Evolutionary conservation across 2,888 invertebrate species (phyloP), one percentile per base, ranked within the genome.

Genomic region (Hemistola chrysoprasaria): DNA sequence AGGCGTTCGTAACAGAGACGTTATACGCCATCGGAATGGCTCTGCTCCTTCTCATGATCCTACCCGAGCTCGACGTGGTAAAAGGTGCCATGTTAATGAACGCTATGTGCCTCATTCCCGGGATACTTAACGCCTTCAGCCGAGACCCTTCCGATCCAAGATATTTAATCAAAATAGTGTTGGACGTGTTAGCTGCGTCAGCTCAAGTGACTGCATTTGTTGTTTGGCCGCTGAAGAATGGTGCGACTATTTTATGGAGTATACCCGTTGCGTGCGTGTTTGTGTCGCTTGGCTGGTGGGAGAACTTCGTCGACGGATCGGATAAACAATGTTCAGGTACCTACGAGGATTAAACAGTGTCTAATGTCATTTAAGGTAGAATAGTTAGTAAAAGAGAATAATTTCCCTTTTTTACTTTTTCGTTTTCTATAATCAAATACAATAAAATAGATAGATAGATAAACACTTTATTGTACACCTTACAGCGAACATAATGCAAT

Each of bases 31-130:
- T 95, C 23, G 98, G 97, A 7, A 78, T 95, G 58, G 93, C 94
- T 0, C 73, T 96, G 22, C 89, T 98, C 11, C 90, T 95, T 16
- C 93, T 96, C 51, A 76, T 92, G 22, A 91, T 96, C 26, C 81
- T 98, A 22, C 97, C 97, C 0, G 91, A 94, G 53, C 70, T 97
- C 54, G 95, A 97, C 73, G 93, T 95, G 0, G 90, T 95, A 6
- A 94, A 95, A 69, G 96, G 94, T 1, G 92, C 95, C 1, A 95
- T 96, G 92, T 80, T 97, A 35, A 95, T 95, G 64, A 96, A 95
- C 74, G 95, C 95, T 10, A 90, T 97, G 50, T 96, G 95, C 66
- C 90, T 97, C 55, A 75, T 97, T 6, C 98, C 98, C 0, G 92
- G 92, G n/a, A 53, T 96, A 42, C 80, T 95, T 16, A 93, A 94